Percentiles rank a stretch among this genome's conserved stretches.
phyloP scores from a whole-genome alignment of 1,140 invertebrate species.

The Oncopeltus fasciatus region DNA sequence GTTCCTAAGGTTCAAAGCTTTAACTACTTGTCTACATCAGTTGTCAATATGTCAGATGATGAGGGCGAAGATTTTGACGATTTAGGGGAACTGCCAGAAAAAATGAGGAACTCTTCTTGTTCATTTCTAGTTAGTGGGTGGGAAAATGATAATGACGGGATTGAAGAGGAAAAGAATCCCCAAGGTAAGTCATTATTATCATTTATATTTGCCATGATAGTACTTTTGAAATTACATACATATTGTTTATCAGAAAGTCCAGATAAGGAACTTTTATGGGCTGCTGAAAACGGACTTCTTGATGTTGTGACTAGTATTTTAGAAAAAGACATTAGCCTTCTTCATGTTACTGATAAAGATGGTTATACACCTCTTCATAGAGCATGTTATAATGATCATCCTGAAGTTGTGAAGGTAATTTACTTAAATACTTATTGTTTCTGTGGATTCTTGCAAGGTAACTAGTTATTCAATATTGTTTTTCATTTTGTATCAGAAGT shows the following conservation, averaged over 20 bases:
- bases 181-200: slow-evolving; percentile 28
- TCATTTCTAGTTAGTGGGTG: slow-evolving; percentile 31
- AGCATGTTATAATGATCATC: slow-evolving; percentile 79
- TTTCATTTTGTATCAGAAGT: no score
- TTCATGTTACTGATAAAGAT: slow-evolving; percentile 66
- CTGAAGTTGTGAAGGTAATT: slow-evolving; percentile 52
- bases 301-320: slow-evolving; percentile 49
- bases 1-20: no score
- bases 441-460: no score
- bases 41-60: slow-evolving; percentile 11
- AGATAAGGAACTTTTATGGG: slow-evolving; percentile 55
- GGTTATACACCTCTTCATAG: slow-evolving; percentile 82
- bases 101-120: not conserved
- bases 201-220: not conserved
- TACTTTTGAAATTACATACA: no score
- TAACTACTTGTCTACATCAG: no score
- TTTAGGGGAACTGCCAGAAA: not conserved
- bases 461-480: no score
- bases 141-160: slow-evolving; percentile 36
- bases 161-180: slow-evolving; percentile 34
- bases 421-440: no score
- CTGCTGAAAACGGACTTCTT: slow-evolving; percentile 65
- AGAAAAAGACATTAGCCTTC: slow-evolving; percentile 39
- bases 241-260: slow-evolving; percentile 42
- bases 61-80: slow-evolving; percentile 6